These are phyloP conservation scores for Gyps fulvus DNA, from an alignment of 2,113 vertebrate genomes.

Conservation along the genomic window DNA sequence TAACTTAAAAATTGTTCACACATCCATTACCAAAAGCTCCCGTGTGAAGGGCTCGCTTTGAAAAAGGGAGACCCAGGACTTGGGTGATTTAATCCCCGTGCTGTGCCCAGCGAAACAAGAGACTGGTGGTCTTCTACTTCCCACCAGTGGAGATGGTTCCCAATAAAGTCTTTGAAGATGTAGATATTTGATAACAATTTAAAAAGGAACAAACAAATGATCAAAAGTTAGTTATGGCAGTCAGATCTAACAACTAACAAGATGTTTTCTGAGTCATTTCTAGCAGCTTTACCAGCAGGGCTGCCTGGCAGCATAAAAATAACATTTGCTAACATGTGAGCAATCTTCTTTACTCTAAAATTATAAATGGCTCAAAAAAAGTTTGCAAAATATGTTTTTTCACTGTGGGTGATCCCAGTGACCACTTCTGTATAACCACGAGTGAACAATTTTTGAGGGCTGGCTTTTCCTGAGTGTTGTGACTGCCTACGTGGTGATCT, in stretches of 20 bases:
- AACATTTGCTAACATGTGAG: not conserved
- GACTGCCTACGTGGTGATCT: not conserved
- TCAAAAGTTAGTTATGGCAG: not conserved
- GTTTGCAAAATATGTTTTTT: too few species aligned
- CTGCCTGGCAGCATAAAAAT: not conserved
- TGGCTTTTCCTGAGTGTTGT: not conserved
- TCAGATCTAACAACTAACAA: not conserved
- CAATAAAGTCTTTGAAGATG: not conserved
- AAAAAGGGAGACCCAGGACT: not conserved
- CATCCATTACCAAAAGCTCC: not conserved
- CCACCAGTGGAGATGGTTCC: not conserved
- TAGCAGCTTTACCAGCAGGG: not conserved
- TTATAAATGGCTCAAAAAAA: not conserved
- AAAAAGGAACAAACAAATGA: not conserved
- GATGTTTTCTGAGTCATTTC: not conserved
- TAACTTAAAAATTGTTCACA: conserved; percentile 51
- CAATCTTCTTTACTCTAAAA: not conserved
- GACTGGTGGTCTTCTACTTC: not conserved
- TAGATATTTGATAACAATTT: not conserved
- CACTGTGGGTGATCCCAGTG: not conserved
- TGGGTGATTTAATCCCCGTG: not conserved
- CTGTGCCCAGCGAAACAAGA: not conserved
- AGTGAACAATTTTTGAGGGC: conserved; percentile 36
- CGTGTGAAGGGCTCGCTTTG: not conserved
- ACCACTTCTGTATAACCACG: accelerated